Evolutionary conservation across 2,113 vertebrate genomes (phyloP), one percentile per base, ranked within the genome.

Genomic region (Danio rerio): DNA sequence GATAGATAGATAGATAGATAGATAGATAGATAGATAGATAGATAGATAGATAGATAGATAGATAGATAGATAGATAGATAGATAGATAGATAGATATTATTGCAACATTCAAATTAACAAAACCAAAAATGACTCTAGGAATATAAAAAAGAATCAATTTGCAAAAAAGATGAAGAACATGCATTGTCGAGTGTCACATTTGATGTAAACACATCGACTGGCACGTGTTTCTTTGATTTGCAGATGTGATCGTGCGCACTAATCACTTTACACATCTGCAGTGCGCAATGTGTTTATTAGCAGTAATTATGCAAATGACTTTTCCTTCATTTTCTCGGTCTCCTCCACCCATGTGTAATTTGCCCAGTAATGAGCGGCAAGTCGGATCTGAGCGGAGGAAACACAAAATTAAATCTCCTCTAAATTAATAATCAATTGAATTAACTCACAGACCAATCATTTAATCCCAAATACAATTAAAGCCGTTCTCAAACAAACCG

Each of bases 231-330:
- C 13, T 63, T 58, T 74, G 72, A 80, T 84, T 84, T 43, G 47
- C 69, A 69, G n/a, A 56, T 43, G 78, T 56, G 58, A 81, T 69
- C 55, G 55, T 7, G 16, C 56, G 42, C 7, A 1, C 49, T 82
- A 81, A 84, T 84, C 18, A 49, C 50, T 68, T 76, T 11, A 20
- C 80, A 84, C 40, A 80, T 80, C 47, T 76, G 81, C 53, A 62
- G 66, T 49, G 49, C 50, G 63, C 58, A 62, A 58, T 58, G 52
- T 80, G 72, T 87, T 81, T 76, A 82, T 82, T 80, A 73, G 15
- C 55, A 63, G 75, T 55, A 80, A 75, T 75, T 85, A 80, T 83
- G 80, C 76, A 77, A 84, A 80, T 83, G 1, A 82, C 42, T 55
- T 63, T 68, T 85, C 20, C 76, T 61, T 80, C 31, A n/a, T 71